Percentiles rank a stretch among this genome's conserved stretches.
Conservation (phyloP, 2,797 vertebrate species). For the Prionace glauca region DNA sequence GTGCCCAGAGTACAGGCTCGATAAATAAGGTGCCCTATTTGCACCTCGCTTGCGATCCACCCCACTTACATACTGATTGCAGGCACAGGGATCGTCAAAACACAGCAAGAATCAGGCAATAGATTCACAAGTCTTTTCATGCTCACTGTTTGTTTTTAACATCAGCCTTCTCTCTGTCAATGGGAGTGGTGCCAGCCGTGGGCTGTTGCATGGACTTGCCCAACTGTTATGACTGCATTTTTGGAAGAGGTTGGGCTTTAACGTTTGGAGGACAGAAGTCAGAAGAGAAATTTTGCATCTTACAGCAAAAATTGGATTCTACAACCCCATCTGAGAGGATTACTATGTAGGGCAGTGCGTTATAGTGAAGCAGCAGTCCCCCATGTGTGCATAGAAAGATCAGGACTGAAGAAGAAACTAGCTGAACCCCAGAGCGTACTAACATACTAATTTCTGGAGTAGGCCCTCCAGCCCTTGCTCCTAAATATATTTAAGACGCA, state of each 20-base stretch:
- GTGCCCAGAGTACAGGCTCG: background rate
- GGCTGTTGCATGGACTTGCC: background rate
- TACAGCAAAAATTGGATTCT: background rate
- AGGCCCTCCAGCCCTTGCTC: too few species aligned
- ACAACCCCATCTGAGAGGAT: background rate
- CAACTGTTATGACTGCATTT: background rate
- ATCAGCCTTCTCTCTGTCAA: background rate
- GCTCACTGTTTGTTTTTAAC: background rate
- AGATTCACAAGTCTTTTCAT: background rate
- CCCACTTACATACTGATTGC: background rate
- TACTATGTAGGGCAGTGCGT: background rate
- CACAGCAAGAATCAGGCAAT: background rate
- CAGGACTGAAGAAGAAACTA: background rate
- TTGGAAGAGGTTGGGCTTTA: background rate
- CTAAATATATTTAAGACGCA: too few species aligned
- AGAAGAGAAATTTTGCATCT: background rate
- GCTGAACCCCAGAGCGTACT: background rate
- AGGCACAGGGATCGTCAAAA: background rate
- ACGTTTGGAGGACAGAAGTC: background rate
- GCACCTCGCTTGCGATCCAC: background rate
- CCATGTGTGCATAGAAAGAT: background rate
- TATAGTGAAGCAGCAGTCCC: background rate
- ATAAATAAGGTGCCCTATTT: background rate
- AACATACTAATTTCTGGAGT: too few species aligned
- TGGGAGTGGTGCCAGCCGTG: background rate